These are phyloP conservation scores for Hipparchia semele DNA, from an alignment of 2,888 invertebrate genomes.

Conservation along the genomic window DNA sequence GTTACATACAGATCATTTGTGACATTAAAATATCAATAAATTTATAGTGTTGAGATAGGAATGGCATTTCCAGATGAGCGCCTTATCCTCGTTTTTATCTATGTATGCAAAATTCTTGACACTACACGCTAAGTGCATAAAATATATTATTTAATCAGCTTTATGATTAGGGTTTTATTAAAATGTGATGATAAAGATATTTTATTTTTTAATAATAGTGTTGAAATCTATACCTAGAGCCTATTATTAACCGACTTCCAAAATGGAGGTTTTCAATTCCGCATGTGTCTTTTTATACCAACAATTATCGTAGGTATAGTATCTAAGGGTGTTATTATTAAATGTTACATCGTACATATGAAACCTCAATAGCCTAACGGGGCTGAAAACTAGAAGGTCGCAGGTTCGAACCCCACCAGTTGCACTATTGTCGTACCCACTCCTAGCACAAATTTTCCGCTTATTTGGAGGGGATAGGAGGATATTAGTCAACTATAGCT, in stretches of 20 bases:
- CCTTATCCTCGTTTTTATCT: constrained; percentile 53
- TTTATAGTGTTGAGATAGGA: constrained; percentile 77
- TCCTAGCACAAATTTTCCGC: too few relatives aligned
- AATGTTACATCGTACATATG: too few relatives aligned
- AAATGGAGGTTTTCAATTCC: too few relatives aligned
- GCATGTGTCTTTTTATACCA: too few relatives aligned
- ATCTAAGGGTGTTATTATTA: too few relatives aligned
- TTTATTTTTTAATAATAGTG: constrained; percentile 9
- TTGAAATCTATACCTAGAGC: neutral
- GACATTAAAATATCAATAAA: constrained; percentile 82
- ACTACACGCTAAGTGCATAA: constrained; percentile 44
- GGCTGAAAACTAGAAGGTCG: too few relatives aligned
- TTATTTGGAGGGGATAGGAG: too few relatives aligned
- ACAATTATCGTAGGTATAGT: too few relatives aligned
- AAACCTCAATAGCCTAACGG: too few relatives aligned
- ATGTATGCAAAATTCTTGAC: constrained; percentile 60
- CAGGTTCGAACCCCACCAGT: too few relatives aligned
- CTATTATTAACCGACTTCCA: neutral
- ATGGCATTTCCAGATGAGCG: constrained; percentile 62
- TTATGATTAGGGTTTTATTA: constrained; percentile 33
- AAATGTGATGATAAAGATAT: constrained; percentile 26
- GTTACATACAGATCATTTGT: constrained; percentile 81
- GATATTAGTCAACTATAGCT: too few relatives aligned
- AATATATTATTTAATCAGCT: constrained; percentile 40
- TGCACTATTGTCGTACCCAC: too few relatives aligned